phyloP scores from a whole-genome alignment of 2,888 invertebrate species.

The Acanthosepion lycidas region DNA sequence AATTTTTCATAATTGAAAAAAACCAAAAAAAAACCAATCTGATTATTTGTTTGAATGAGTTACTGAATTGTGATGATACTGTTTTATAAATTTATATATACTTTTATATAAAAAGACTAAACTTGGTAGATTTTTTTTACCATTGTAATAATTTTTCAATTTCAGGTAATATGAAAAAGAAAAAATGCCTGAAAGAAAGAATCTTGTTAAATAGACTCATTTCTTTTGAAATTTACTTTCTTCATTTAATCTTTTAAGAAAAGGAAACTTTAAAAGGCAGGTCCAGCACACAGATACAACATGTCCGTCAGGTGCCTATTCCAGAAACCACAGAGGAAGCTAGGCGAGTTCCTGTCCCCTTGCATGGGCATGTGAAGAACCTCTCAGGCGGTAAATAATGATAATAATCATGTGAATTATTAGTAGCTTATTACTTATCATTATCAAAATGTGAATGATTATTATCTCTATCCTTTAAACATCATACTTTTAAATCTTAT shows the following conservation, averaged over 20 bases:
- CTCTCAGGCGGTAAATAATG: constrained; percentile 44
- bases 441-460: neutral
- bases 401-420: neutral
- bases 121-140: neutral
- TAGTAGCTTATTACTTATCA: neutral
- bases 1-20: too few relatives aligned
- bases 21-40: too few relatives aligned
- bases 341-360: constrained; percentile 37
- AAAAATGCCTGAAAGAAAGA: constrained; percentile 54
- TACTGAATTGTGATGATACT: too few relatives aligned
- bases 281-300: neutral
- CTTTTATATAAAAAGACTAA: too few relatives aligned
- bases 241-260: constrained; percentile 40
- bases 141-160: neutral
- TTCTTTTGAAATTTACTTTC: constrained; percentile 48
- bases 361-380: constrained; percentile 42
- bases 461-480: neutral
- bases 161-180: neutral
- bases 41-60: too few relatives aligned
- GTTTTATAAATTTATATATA: too few relatives aligned
- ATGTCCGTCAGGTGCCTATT: constrained; percentile 36
- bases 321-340: constrained; percentile 36
- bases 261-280: constrained; percentile 39
- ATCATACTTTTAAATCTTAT: neutral
- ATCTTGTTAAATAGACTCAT: constrained; percentile 55